Evolutionary conservation across 2,797 vertebrate species (phyloP), one percentile per base, ranked within the genome.

Genomic region (Valencia hispanica): DNA sequence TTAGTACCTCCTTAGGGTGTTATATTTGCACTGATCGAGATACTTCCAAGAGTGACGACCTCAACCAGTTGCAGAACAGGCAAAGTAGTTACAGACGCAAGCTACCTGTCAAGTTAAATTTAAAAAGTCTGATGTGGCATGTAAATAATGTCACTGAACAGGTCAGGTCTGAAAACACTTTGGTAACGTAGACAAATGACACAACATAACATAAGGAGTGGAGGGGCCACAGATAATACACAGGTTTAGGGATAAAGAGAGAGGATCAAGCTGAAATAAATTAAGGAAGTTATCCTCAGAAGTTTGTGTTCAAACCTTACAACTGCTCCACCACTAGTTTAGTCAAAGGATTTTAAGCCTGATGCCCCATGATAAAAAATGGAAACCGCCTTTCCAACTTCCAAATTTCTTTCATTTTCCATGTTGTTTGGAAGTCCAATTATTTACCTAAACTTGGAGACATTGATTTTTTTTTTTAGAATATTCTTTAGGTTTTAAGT

Each of bases 21-120:
- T 74, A 78, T 18, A 15, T 73, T 79, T 84, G 84, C 77, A 87
- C 78, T 80, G 34, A 77, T 92, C 85, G 84, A 79, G 82, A 85
- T 25, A 55, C 70, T 77, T 50, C 75, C 14, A 39, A 65, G 84
- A 74, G 79, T 79, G 82, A 74, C 82, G 72, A 81, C 43, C 61
- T 76, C 32, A 10, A 80, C 32, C 25, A 14, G 69, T 53, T 43
- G 63, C 75, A 82, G 70, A 73, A 82, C 74, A 76, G 75, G 68
- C 51, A 61, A 63, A 55, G 66, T 75, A 81, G 68, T 74, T 45
- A 82, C 73, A 78, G 77, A 71, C 34, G 66, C 57, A 59, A 81
- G 78, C 48, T 77, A 79, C 72, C 79, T 83, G 77, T 87, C 82
- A 86, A 72, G 57, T 70, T 74, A 59, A 78, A 79, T 63, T 53